Conservation (phyloP, 2,888 invertebrate genomes). For the Adelphocoris suturalis region DNA sequence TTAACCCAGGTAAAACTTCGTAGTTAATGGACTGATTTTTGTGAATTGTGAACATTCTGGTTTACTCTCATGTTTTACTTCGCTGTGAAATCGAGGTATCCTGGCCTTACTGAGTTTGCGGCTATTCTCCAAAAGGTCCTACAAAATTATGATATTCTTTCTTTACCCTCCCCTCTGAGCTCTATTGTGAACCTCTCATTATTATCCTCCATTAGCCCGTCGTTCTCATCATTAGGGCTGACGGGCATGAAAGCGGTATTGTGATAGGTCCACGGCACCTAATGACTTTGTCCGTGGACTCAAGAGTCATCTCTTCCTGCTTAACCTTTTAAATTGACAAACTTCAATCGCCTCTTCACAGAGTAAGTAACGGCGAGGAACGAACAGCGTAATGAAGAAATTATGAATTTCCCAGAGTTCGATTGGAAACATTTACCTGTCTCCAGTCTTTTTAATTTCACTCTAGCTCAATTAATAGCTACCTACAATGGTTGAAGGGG, state of each 20-base stretch:
- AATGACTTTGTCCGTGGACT: not conserved
- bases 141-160: not conserved
- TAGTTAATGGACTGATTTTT: no score
- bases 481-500: no score
- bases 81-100: no score
- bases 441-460: no score
- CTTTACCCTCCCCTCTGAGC: not conserved
- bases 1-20: no score
- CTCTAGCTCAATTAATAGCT: no score
- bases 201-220: not conserved
- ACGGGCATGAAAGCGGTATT: not conserved
- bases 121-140: not conserved
- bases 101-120: not conserved
- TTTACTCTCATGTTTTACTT: no score
- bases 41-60: no score
- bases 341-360: not conserved
- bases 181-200: not conserved
- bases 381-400: not conserved
- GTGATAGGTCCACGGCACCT: not conserved
- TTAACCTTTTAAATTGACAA: conserved; percentile 9
- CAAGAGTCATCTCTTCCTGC: not conserved
- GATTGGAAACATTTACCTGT: not conserved
- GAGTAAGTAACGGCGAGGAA: not conserved
- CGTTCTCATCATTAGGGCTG: not conserved
- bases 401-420: not conserved